Percentiles rank a stretch among this genome's conserved stretches.
Evolutionary conservation across 2,113 vertebrate species (phyloP).

Genomic region (Psammodynastes pulverulentus): DNA sequence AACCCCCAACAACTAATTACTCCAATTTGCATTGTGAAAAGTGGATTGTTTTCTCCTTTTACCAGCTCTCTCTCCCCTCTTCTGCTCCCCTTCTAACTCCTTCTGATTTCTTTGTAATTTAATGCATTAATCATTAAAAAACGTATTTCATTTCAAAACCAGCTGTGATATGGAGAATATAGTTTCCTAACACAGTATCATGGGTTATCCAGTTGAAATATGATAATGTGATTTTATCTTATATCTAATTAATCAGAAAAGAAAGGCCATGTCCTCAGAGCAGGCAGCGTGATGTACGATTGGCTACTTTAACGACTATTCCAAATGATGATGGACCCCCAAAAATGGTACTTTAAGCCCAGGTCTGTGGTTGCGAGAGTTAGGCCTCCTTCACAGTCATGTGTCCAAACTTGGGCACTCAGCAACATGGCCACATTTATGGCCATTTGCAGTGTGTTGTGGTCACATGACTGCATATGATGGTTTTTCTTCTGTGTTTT

Average conservation of each 20-base stretch:
- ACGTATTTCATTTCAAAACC: not conserved
- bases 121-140: not conserved
- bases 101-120: not conserved
- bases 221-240: not conserved
- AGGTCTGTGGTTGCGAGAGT: not conserved
- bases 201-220: not conserved
- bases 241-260: not conserved
- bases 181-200: not conserved
- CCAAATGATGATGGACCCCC: not conserved
- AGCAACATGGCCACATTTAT: not conserved
- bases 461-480: not conserved
- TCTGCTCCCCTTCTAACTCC: not conserved
- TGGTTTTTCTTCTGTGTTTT: not conserved
- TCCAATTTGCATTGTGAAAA: conserved; percentile 6
- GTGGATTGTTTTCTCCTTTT: rapidly evolving
- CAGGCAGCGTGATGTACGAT: not conserved
- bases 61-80: rapidly evolving
- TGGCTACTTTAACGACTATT: not conserved
- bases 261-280: not conserved
- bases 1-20: not conserved
- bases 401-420: not conserved
- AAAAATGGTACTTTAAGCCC: not conserved
- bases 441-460: not conserved
- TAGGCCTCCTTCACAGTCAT: not conserved
- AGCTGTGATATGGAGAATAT: not conserved